A percentile compares a stretch with the other conserved stretches of the same genome.
Evolutionary conservation across 1,140 invertebrate species (phyloP).

Genomic region (Drosophila ananassae): DNA sequence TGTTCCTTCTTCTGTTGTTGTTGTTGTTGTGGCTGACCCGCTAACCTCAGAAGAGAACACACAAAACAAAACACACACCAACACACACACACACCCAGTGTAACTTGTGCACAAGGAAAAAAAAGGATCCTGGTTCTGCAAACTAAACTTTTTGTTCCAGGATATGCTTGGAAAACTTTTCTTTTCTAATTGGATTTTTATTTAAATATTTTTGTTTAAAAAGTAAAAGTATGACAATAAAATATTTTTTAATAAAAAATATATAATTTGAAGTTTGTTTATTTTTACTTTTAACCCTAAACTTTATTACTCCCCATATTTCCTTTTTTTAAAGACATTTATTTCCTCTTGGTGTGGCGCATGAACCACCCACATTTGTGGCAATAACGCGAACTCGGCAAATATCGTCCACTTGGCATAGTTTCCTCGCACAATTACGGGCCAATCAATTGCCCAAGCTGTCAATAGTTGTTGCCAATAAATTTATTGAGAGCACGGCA

Average conservation of each 20-base stretch:
- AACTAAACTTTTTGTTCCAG: not conserved
- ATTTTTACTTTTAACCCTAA: not conserved
- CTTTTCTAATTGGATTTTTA: not conserved
- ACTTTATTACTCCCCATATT: not conserved
- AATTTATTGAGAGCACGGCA: constrained; percentile 69
- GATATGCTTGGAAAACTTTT: not conserved
- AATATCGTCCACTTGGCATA: constrained; percentile 64
- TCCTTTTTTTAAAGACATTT: not conserved
- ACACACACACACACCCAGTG: not conserved
- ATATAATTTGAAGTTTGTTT: too few species aligned
- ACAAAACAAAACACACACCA: not conserved
- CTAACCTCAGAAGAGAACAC: constrained; percentile 71
- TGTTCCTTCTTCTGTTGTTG: constrained; percentile 4
- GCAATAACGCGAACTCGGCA: constrained; percentile 15
- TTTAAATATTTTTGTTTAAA: not conserved
- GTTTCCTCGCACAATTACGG: constrained; percentile 72
- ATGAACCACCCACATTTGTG: constrained; percentile 4
- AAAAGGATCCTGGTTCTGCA: not conserved
- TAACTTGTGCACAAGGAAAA: constrained; percentile 7
- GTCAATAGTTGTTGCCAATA: constrained; percentile 75
- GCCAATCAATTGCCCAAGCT: constrained; percentile 75
- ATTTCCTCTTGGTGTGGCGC: constrained; percentile 15
- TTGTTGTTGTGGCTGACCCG: constrained; percentile 73
- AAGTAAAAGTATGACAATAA: too few species aligned
- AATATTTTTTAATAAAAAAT: too few species aligned